A percentile compares a stretch with the other conserved stretches of the same genome.
Conservation (phyloP, 2,113 vertebrate species). For the Diphyllodes magnificus region DNA sequence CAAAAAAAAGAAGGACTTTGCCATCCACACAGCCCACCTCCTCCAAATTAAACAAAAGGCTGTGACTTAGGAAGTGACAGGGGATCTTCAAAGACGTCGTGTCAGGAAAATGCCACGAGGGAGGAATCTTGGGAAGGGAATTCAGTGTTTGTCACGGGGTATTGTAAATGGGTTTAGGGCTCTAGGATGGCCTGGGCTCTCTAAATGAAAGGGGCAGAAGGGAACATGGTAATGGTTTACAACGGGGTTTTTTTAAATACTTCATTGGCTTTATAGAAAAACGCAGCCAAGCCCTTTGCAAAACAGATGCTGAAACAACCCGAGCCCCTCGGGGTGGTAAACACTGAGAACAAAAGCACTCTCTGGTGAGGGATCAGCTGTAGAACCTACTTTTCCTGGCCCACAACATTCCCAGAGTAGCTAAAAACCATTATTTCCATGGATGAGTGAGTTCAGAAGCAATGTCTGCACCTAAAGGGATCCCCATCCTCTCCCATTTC, state of each 20-base stretch:
- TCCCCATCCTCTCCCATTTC: background rate
- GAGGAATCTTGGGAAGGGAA: background rate
- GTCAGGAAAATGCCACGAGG: background rate
- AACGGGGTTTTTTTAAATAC: background rate
- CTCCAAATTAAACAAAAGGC: background rate
- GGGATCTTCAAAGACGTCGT: background rate
- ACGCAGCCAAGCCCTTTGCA: constrained; percentile 13
- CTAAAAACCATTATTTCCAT: background rate
- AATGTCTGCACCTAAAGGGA: background rate
- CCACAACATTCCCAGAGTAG: background rate
- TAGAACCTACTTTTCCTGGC: background rate
- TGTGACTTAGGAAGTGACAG: background rate
- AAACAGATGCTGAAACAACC: background rate
- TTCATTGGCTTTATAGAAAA: background rate
- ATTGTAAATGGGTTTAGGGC: background rate
- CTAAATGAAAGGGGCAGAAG: background rate
- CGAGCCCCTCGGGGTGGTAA: background rate
- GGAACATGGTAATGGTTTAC: background rate
- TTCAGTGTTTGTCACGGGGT: background rate
- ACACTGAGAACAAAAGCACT: background rate
- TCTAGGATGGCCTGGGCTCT: background rate
- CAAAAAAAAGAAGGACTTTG: background rate
- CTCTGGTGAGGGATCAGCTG: background rate
- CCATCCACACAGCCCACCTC: background rate
- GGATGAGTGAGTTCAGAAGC: background rate